Evolutionary conservation across 2,888 invertebrate genomes (phyloP), one percentile per base, ranked within the genome.

Genomic region (Hirtodrosophila alboralis): DNA sequence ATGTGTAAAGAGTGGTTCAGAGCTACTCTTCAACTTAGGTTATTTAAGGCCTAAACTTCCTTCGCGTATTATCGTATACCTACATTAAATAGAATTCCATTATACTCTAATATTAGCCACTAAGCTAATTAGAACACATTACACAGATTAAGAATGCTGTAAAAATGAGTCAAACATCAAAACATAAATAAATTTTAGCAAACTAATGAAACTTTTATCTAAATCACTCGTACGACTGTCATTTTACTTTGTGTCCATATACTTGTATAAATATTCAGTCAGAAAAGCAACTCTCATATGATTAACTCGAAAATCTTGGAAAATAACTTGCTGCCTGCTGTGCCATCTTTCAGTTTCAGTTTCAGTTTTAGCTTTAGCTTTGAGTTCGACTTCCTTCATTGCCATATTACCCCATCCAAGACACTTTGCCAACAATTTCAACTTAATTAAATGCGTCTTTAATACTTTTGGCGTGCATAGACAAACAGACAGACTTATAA

Each of bases 401-500:
- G 54, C 33, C 52, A 26, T 45, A 47, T 58, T 44, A 18, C 43
- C 37, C 34, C 43, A 18, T 16, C 44, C 14, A 34, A 27, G 54
- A 43, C 73, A 76, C 76, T 73, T 80, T 62, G 65, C 62, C 72
- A 84, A 86, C 81, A 85, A 61, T 81, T 81, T 86, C 84, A 76
- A 81, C 71, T 86, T 81, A 81, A 81, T 81, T 81, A 81, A 81
- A 81, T 86, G 81, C 81, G 81, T 76, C 81, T 86, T 86, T 80
- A 81, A 81, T 86, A 86, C 81, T 66, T 69, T 66, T 36, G 61
- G 54, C 77, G 58, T 49, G 56, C 57, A 40, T 28, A 36, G 62
- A 51, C 62, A 67, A 43, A 54, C 54, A 58, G 56, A 33, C 36
- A 37, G 23, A 23, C 23, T 23, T 8, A 8, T 3, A 23, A 13